phyloP scores from a whole-genome alignment of 2,797 vertebrate species.

The Sarcophilus harrisii region DNA sequence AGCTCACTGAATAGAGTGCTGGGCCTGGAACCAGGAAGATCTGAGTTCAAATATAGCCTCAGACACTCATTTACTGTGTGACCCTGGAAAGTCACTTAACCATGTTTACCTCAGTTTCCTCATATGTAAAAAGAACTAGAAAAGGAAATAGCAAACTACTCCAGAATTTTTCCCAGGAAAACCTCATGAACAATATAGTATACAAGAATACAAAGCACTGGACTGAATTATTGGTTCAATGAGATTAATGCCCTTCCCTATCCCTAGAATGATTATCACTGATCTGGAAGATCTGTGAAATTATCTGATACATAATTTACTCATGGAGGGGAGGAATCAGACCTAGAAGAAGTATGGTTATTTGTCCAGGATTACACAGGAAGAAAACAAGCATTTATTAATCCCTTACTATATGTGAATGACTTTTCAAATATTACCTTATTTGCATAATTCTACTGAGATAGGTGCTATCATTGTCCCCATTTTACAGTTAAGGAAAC shows the following conservation, averaged over 20 bases:
- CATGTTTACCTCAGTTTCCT: background rate
- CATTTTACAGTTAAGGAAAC: background rate
- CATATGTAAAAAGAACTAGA: background rate
- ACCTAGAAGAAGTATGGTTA: background rate
- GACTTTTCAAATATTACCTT: background rate
- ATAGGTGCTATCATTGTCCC: background rate
- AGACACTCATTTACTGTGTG: background rate
- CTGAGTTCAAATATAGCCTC: background rate
- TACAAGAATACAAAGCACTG: background rate
- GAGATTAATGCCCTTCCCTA: background rate
- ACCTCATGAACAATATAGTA: background rate
- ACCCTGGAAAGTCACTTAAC: background rate
- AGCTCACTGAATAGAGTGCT: background rate
- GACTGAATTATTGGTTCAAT: background rate
- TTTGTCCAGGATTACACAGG: background rate
- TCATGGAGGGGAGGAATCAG: background rate
- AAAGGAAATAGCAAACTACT: background rate
- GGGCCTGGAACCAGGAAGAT: background rate
- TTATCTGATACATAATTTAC: background rate
- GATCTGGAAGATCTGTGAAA: background rate
- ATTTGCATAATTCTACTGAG: background rate
- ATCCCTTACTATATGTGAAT: background rate
- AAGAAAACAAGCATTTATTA: background rate
- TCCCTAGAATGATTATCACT: background rate
- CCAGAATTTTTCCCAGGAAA: background rate